Base-by-base conservation (phyloP, 2,888 invertebrate genomes). In the Campopleginae sp. region DNA sequence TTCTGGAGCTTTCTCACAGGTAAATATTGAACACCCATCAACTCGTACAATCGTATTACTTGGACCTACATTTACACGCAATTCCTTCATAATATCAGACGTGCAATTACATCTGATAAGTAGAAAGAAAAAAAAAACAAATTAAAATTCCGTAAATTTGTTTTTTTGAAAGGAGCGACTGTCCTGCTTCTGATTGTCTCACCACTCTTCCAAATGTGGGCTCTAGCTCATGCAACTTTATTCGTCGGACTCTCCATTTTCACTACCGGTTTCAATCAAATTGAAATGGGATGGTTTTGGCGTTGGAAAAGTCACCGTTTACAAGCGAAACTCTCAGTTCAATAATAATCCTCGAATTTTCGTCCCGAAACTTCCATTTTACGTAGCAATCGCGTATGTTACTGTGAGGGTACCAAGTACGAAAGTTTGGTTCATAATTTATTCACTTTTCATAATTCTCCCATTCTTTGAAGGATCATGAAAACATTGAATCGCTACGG, bases 1-100 rank as follows among this genome's bases (percentile, higher is more conserved):
- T 96, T 96, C 91, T 97, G 97, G 97, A 95, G 96, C 14, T 33
- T 94, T 7, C 91, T 96, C 83, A 92, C 90, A 78, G 91, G 92
- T 90, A 79, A 86, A 76, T 70, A 44, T 54, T 8, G 17, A 76
- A 61, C 19, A 33, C 10, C 10, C 19, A 54, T 19, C 19, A 7
- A 19, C 48, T 4, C 33, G 1, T 33, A 33, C 33, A 33, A 33
- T 33, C 33, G 1, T 33, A 4, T 33, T 33, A 33, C 33, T 33
- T 5, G 33, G n/a, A n/a, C n/a, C n/a, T n/a, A n/a, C n/a, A n/a
- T n/a, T n/a, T 33, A 33, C 33, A 33, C 33, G 33, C 33, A 33
- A 33, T 33, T 33, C 33, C 33, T 33, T 33, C 6, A 33, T 33
- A 33, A 7, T 33, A 33, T 33, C 4, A 5, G 6, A 38, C n/a